Evolutionary conservation across 1,140 invertebrate genomes (phyloP).

Genomic region (Drosophila ercepeae): DNA sequence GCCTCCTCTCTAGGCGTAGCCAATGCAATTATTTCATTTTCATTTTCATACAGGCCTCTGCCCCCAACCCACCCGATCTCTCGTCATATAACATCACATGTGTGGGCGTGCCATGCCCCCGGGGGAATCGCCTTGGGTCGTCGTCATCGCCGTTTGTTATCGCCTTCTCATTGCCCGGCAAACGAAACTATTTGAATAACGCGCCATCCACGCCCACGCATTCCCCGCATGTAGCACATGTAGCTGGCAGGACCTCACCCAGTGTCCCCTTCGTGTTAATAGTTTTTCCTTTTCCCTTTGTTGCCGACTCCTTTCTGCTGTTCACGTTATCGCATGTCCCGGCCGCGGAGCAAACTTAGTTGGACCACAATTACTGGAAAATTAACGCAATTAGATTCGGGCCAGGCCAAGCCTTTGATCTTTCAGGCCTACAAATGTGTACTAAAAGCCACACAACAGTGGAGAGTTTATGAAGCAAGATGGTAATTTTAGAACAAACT

Average conservation of each 20-base stretch:
- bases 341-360: slow-evolving; percentile 21
- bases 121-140: slow-evolving; percentile 50
- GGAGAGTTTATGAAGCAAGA: neutral
- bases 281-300: slow-evolving; percentile 62
- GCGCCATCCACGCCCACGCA: slow-evolving; percentile 57
- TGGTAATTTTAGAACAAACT: neutral
- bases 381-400: slow-evolving; percentile 72
- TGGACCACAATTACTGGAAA: slow-evolving; percentile 67
- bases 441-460: neutral
- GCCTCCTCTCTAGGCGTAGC: slow-evolving; percentile 58
- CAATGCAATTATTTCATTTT: slow-evolving; percentile 77
- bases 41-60: slow-evolving; percentile 50
- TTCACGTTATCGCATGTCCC: slow-evolving; percentile 66
- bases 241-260: slow-evolving; percentile 4
- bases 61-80: neutral
- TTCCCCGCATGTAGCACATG: neutral
- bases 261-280: slow-evolving; percentile 65
- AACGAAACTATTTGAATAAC: slow-evolving; percentile 78
- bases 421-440: slow-evolving; percentile 22
- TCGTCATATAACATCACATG: slow-evolving; percentile 12
- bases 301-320: slow-evolving; percentile 29
- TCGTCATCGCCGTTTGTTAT: slow-evolving; percentile 50
- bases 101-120: slow-evolving; percentile 20
- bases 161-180: slow-evolving; percentile 37
- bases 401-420: slow-evolving; percentile 37